These are phyloP conservation scores for Brachyistius frenatus DNA, from an alignment of 2,113 vertebrate species.

Conservation along the genomic window DNA sequence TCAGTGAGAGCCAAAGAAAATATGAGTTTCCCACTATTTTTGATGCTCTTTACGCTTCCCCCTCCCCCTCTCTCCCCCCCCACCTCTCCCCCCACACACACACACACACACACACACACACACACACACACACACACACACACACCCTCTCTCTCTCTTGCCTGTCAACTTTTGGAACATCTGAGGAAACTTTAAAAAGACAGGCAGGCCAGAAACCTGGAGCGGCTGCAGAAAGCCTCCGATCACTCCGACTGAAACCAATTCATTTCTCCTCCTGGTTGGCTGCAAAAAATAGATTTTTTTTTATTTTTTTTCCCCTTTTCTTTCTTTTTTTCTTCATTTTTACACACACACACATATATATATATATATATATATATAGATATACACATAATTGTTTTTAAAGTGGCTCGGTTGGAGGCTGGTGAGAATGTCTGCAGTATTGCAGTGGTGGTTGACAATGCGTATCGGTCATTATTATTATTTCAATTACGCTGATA, in stretches of 20 bases:
- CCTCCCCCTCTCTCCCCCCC: not conserved
- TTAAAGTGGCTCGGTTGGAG: not conserved
- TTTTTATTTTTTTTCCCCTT: not conserved
- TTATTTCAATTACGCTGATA: not conserved
- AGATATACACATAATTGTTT: not conserved
- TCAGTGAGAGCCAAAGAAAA: conserved; percentile 21
- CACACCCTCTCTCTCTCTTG: no score
- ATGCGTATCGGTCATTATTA: not conserved
- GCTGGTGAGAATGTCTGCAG: not conserved
- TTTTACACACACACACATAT: no score
- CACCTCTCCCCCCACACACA: not conserved
- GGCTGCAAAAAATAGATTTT: not conserved
- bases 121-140: no score
- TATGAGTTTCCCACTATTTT: conserved; percentile 28
- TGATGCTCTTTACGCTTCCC: conserved; percentile 11
- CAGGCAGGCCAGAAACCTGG: conserved; percentile 14
- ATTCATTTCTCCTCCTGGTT: conserved; percentile 51
- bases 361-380: no score
- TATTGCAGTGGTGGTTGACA: not conserved
- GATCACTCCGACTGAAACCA: conserved; percentile 52
- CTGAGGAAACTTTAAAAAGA: conserved; percentile 44
- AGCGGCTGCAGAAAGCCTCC: conserved; percentile 19
- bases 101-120: no score
- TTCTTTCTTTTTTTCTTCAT: no score
- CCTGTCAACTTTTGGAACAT: conserved; percentile 20